Base-by-base conservation (phyloP, 2,797 vertebrate species). In the Rhinophrynus dorsalis region DNA sequence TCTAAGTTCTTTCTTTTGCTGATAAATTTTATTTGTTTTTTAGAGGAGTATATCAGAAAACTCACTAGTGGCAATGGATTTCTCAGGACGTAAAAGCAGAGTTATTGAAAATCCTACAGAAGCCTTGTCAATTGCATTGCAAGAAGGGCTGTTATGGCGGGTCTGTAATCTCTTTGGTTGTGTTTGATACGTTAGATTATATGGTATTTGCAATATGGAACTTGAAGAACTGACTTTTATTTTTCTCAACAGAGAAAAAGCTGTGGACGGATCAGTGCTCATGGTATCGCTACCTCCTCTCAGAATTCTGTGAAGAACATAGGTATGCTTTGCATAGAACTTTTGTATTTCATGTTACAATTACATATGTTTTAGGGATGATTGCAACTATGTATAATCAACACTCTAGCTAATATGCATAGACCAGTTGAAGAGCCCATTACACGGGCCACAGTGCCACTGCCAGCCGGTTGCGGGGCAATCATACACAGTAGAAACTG, bases 41-140 rank as follows among this genome's bases (percentile, higher is more conserved):
- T 84, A 99, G 97, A 96, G 96, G 77, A 98, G 96, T 82, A 92
- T 95, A 86, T 99, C 96, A 5, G 97, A 99, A 84, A 98, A 94
- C 84, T 98, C 95, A 21, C 87, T 99, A 65, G 96, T 99, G 81
- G 96, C 97, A 78, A 98, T 99, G 95, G 97, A 99, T 85, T 98
- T 99, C 82, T 98, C 97, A 48, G 96, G 97, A 68, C 91, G 95
- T 78, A 95, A 90, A 86, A 94, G 91, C 81, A 89, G 96, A 68
- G 92, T 99, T 79, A 98, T 99, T 37, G 96, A 98, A 82, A 98
- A 98, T 82, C 96, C 96, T 3, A 93, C 92, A 0, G 97, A 99
- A 88, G 96, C 87, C 3, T 84, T 98, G 73, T 96, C 94, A 7
- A 95, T 96, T 79, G 97, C 96, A 10, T 93, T 98, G 58, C 94